Evolutionary conservation across 2,113 vertebrate genomes (phyloP), one percentile per base, ranked within the genome.

Genomic region (Ranitomeya imitator): DNA sequence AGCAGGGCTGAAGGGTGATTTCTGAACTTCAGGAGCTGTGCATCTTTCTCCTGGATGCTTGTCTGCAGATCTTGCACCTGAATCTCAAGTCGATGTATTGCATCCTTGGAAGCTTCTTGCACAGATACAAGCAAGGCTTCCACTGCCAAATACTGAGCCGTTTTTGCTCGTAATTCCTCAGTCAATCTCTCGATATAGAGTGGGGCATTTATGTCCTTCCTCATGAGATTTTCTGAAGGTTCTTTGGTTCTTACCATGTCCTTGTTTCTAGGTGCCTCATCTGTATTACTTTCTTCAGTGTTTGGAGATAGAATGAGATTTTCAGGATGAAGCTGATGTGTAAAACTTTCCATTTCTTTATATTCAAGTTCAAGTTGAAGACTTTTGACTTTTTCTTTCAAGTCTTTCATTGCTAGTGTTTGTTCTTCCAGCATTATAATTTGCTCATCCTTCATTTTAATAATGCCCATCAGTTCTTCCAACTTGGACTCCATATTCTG

Each of bases 381-480:
- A 86, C 95, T 97, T 67, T 98, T 97, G 77, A 99, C 98, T n/a
- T 99, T 96, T 21, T 96, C 96, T 91, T 97, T 95, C 82, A 99
- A 90, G 77, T 98, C 96, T 19, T 99, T 96, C 0, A 97, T 86
- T 91, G 99, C 97, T 71, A 95, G 93, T 11, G 90, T 92, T 91
- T 95, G 92, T 18, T 94, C 91, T 90, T 92, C 88, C 77, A 94
- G 45, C 31, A 89, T 88, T 87, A 96, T 91, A 90, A 97, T 92
- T 86, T 95, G 92, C 21, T 90, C 90, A 55, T 98, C 96, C 88
- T 95, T 97, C 87, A 96, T 92, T 19, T 89, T 88, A 13, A 97
- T 37, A 51, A 90, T 87, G n/a, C 84, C 86, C 89, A 97, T 94
- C 0, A 98, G 95, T 5, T 96, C 92, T 31, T 93, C 92, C 79